phyloP scores from a whole-genome alignment of 1,140 invertebrate genomes.

The Bombus superbus region DNA sequence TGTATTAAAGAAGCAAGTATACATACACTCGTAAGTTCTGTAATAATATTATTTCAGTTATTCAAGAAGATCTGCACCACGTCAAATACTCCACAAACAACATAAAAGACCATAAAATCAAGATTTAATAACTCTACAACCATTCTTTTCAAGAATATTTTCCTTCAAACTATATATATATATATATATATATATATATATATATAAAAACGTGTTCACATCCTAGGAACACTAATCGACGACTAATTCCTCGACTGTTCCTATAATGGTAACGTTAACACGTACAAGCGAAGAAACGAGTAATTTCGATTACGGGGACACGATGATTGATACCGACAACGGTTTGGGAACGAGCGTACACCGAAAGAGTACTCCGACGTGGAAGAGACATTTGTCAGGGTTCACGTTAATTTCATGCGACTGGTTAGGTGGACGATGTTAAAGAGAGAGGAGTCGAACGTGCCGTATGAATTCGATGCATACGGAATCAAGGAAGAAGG shows the following conservation, averaged over 20 bases:
- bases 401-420: constrained; percentile 24
- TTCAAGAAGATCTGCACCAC: no score
- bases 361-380: background rate
- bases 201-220: background rate
- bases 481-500: constrained; percentile 18
- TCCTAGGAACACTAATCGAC: background rate
- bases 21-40: no score
- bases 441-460: constrained; percentile 14
- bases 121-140: background rate
- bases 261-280: constrained; percentile 10
- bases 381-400: constrained; percentile 34
- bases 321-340: constrained; percentile 37
- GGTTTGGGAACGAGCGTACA: constrained; percentile 22
- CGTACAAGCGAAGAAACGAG: background rate
- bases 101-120: no score
- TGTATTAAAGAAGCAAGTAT: no score
- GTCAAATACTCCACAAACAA: no score
- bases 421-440: background rate
- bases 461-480: constrained; percentile 37
- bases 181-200: background rate
- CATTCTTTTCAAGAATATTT: background rate
- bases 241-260: background rate
- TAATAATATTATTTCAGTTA: no score
- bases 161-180: background rate
- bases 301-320: constrained; percentile 26